These are phyloP conservation scores for Panurus biarmicus DNA, from an alignment of 2,113 vertebrate species.

Conservation along the genomic window DNA sequence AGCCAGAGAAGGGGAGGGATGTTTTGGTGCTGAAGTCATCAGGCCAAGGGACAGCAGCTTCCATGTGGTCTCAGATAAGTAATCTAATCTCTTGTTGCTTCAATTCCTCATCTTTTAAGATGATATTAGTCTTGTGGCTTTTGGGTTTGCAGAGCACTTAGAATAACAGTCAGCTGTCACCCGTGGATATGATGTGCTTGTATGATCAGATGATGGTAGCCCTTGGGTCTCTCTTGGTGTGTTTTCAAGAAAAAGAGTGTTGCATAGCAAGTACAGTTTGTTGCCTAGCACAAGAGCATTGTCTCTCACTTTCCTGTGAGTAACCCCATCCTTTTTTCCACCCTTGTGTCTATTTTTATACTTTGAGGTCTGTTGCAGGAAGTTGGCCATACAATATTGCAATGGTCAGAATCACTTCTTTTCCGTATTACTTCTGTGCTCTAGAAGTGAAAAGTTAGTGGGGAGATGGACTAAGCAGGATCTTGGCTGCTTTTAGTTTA, in stretches of 20 bases:
- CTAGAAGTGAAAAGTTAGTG: not conserved
- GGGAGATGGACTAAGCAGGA: not conserved
- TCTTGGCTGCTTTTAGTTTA: not conserved
- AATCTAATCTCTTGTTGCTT: not conserved
- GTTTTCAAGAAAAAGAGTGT: not conserved
- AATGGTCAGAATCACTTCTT: not conserved
- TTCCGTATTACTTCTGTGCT: not conserved
- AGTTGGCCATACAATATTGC: not conserved
- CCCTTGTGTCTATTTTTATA: not conserved
- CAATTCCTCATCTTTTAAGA: not conserved
- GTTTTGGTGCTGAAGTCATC: not conserved
- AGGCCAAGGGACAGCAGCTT: not conserved
- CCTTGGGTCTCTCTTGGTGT: not conserved
- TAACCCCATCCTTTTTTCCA: not conserved
- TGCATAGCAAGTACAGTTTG: not conserved
- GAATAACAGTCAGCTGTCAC: not conserved
- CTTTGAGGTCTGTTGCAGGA: not conserved
- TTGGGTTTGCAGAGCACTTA: not conserved
- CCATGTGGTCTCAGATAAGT: not conserved
- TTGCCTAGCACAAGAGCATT: not conserved
- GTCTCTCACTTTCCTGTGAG: not conserved
- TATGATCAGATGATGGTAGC: not conserved
- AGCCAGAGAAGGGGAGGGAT: not conserved
- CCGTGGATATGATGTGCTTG: accelerated
- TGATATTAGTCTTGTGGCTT: not conserved